Evolutionary conservation across 1,140 invertebrate genomes (phyloP), one percentile per base, ranked within the genome.

Genomic region (Brachionus sp.): DNA sequence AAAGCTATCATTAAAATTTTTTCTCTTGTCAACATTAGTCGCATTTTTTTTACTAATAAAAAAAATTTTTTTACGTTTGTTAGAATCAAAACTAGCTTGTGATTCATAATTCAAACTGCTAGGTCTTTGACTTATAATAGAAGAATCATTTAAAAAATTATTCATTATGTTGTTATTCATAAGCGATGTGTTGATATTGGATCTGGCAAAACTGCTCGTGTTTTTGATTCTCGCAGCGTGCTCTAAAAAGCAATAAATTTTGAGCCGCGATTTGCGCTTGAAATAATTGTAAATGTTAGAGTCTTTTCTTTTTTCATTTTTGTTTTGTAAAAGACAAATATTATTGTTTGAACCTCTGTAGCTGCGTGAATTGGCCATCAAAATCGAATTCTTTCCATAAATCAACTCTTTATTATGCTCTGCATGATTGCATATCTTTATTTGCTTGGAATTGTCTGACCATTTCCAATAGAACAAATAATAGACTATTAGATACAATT

Each of bases 401-500:
- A 70, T 19, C 37, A 70, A 19, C 16, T 39, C 35, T 46, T 75
- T 12, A 62, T 62, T 62, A 13, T 80, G 77, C 13, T 57, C 77
- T 37, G 35, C 25, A 12, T 80, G 77, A 50, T 80, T 80, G n/a
- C 77, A 80, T 57, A 80, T 80, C 57, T 62, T 66, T 29, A 42
- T 42, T 16, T 23, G 23, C 10, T 66, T 57, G n/a, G 46, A 37
- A 4, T 50, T 37, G 10, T 57, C 12, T 1, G 77, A 80, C 77
- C 77, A 80, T 57, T 66, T 57, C 77, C 77, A 80, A 42, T 80
- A 80, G 50, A 80, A 80, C 6, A 80, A 80, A 62, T 80, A 80
- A 19, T 80, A 80, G 5, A 42, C 16, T 3, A 80, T 62, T 23
- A 80, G 33, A 33, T 80, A 62, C 3, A 80, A 62, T 66, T 80